A percentile compares a stretch with the other conserved stretches of the same genome.
Conservation (phyloP, 2,113 vertebrate genomes). For the Cephalopterus ornatus region DNA sequence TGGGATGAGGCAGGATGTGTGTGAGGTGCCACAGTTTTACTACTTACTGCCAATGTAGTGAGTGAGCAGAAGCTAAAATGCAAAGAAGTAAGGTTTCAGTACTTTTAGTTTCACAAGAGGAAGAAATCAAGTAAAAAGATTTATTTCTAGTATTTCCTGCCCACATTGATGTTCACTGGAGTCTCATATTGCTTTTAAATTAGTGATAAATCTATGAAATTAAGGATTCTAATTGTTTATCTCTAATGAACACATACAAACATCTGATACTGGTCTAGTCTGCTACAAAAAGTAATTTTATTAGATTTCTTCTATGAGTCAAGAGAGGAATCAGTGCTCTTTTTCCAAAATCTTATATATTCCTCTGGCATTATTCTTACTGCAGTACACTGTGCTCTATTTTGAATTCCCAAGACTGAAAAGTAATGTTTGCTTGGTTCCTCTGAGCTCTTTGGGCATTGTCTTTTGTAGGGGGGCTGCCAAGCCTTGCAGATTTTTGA, state of each 20-base stretch:
- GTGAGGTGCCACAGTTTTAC: too few relatives aligned
- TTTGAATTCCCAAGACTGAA: not conserved
- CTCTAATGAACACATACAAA: not conserved
- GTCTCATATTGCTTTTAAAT: not conserved
- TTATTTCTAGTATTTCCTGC: not conserved
- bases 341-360: not conserved
- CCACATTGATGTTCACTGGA: not conserved
- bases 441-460: not conserved
- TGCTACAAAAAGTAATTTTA: not conserved
- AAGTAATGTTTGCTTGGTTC: not conserved
- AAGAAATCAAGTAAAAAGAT: not conserved
- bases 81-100: not conserved
- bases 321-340: fast-evolving
- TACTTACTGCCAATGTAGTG: not conserved
- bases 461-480: not conserved
- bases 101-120: not conserved
- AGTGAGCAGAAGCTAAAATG: not conserved
- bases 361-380: not conserved
- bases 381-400: not conserved
- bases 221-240: not conserved
- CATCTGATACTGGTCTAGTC: not conserved
- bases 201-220: not conserved
- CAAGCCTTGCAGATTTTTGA: not conserved
- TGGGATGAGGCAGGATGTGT: not conserved
- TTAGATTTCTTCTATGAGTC: not conserved